These are phyloP conservation scores for Apteryx owenii DNA, from an alignment of 2,113 vertebrate genomes.

Conservation along the genomic window DNA sequence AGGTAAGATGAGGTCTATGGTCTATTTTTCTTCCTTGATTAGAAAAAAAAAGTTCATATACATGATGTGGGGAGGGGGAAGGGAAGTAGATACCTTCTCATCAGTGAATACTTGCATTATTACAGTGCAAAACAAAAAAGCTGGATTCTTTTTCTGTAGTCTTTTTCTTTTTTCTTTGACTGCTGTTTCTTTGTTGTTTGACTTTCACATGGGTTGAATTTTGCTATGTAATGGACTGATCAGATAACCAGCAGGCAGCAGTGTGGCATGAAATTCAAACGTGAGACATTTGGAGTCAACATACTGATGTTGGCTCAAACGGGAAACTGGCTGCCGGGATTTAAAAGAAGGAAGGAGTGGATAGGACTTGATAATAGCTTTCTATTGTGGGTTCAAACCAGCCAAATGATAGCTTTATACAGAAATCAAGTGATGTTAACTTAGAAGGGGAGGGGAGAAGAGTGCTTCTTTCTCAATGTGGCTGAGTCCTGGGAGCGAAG, in stretches of 20 bases:
- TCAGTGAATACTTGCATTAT: not conserved
- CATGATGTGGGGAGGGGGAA: not conserved
- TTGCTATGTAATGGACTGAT: not conserved
- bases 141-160: not conserved
- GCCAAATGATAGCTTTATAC: not conserved
- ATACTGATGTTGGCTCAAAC: not conserved
- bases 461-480: not conserved
- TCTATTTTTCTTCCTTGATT: not conserved
- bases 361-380: not conserved
- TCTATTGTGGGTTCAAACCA: not conserved
- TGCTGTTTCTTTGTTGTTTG: not conserved
- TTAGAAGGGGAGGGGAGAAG: not conserved
- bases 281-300: not conserved
- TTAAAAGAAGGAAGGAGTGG: not conserved
- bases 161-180: not conserved
- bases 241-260: not conserved
- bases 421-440: not conserved
- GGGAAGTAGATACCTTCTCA: not conserved
- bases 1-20: not conserved
- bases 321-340: not conserved
- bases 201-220: not conserved
- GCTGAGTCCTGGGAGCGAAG: not conserved
- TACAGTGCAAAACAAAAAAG: not conserved
- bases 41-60: not conserved
- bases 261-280: not conserved